Evolutionary conservation across 2,113 vertebrate species (phyloP), one percentile per base, ranked within the genome.

Genomic region (Misgurnus mizolepis): DNA sequence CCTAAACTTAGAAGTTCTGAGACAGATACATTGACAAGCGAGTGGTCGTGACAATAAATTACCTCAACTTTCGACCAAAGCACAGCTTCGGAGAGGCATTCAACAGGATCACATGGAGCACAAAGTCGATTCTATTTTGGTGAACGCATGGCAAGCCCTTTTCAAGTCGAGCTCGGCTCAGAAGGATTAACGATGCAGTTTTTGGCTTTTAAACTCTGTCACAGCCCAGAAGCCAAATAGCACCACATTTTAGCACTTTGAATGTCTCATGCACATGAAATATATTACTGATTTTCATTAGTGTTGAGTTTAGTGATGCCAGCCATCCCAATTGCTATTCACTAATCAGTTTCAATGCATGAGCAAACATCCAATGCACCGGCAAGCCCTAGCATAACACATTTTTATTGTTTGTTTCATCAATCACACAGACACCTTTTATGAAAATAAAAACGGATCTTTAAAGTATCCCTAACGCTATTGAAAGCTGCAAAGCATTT

Each of bases 101-200:
- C 39, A 65, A 47, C 41, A 43, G 60, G 49, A 50, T 34, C 49
- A 27, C 27, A 45, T 39, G 3, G 43, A 65, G 45, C 50, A 73
- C 14, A 64, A 71, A 79, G 53, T 39, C 60, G 8, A 15, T 47
- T 50, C 77, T 71, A 64, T 80, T 80, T 72, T 65, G 8, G n/a
- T 71, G 27, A 71, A 18, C 61, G 11, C 67, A 71, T 18, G 5
- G n/a, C n/a, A 60, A 72, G 17, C 50, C 67, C 68, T 65, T 80
- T 40, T 58, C 17, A 71, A 53, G 39, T 70, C 14, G 22, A 3
- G 45, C 14, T 71, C 27, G 17, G 61, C 53, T 15, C 49, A n/a
- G 68, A 61, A 70, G 40, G 18, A 34, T 70, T 62, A 50, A 50
- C 5, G 1, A 80, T 47, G 68, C 34, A 27, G 9, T 49, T 18